phyloP scores from a whole-genome alignment of 2,797 vertebrate species.

The Platyrinchus mystaceus region DNA sequence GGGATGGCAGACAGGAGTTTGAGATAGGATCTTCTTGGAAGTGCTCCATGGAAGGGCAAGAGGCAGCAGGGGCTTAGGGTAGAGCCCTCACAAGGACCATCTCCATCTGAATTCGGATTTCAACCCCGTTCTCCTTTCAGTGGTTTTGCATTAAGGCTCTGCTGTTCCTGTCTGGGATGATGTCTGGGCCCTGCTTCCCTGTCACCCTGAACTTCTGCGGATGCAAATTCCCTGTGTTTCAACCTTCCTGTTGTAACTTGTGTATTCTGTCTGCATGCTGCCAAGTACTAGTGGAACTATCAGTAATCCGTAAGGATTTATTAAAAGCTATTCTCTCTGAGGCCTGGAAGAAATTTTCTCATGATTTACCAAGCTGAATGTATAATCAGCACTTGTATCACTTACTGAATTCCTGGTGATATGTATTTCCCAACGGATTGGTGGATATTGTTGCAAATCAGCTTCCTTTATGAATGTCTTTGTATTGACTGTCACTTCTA shows the following conservation, averaged over 20 bases:
- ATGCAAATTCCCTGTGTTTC: not conserved
- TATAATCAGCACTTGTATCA: constrained; percentile 5
- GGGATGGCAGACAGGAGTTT: not conserved
- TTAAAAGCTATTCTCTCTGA: not conserved
- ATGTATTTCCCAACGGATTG: not conserved
- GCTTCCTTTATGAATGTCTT: not conserved
- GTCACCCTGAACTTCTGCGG: not conserved
- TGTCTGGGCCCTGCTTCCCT: not conserved
- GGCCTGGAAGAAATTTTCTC: constrained; percentile 1
- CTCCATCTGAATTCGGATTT: not conserved
- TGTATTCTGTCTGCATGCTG: not conserved
- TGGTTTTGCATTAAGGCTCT: not conserved
- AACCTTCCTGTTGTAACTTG: not conserved
- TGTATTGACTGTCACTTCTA: not conserved
- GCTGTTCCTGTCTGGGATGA: not conserved
- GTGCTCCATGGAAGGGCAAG: not conserved
- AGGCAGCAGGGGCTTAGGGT: not conserved
- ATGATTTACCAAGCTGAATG: constrained; percentile 12
- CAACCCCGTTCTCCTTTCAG: not conserved
- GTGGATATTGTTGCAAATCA: not conserved
- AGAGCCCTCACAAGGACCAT: not conserved
- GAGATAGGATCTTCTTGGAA: not conserved
- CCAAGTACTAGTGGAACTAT: not conserved
- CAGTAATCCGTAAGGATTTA: not conserved
- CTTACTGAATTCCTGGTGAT: constrained; percentile 19